phyloP scores from a whole-genome alignment of 2,113 vertebrate genomes.

The Zosterops hypoxanthus region DNA sequence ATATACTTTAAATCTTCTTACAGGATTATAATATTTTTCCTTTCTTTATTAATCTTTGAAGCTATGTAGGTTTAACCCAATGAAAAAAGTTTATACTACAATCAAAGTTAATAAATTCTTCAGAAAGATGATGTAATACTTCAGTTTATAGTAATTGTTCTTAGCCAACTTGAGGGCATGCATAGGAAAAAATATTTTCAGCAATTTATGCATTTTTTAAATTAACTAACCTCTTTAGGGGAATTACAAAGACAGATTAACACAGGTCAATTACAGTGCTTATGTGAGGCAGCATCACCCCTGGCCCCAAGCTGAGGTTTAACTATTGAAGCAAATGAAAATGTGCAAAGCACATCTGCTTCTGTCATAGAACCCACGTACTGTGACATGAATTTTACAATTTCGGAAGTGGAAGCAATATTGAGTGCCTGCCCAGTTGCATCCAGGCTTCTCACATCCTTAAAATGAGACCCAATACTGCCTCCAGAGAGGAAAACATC shows the following conservation, averaged over 20 bases:
- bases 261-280: not conserved
- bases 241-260: not conserved
- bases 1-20: not conserved
- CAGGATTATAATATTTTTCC: not conserved
- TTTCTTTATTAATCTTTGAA: not conserved
- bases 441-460: not conserved
- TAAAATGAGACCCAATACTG: not conserved
- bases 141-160: not conserved
- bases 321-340: not conserved
- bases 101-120: not conserved
- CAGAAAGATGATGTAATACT: not conserved
- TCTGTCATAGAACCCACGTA: not conserved
- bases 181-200: not conserved
- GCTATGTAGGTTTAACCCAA: not conserved
- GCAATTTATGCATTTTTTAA: not conserved
- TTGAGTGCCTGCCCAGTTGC: not conserved
- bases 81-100: not conserved
- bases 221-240: not conserved
- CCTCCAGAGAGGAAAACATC: not conserved
- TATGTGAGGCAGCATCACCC: not conserved
- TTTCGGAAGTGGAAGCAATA: not conserved
- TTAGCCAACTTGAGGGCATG: not conserved
- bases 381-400: not conserved
- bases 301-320: not conserved
- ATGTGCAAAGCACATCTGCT: not conserved